Evolutionary conservation across 2,797 vertebrate species (phyloP).

Genomic region (Aeoliscus strigatus): DNA sequence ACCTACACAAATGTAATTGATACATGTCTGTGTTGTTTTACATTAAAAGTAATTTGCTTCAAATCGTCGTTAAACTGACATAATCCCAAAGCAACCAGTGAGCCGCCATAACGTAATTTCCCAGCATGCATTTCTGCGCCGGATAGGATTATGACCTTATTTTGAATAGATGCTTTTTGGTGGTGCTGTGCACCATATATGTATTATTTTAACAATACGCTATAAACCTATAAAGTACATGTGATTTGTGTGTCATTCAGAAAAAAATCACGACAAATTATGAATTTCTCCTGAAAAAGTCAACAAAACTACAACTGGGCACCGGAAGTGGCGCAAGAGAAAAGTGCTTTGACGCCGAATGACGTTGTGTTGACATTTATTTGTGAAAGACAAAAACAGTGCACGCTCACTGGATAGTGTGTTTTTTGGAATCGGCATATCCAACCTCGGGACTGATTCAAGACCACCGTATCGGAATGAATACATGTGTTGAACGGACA

Average conservation of each 20-base stretch:
- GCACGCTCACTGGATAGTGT: slow-evolving; percentile 38
- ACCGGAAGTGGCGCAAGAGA: slow-evolving; percentile 44
- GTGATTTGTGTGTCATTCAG: fast-evolving
- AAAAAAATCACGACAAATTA: fast-evolving
- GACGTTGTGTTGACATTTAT: slow-evolving; percentile 78
- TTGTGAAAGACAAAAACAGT: slow-evolving; percentile 72
- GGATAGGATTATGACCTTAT: neutral
- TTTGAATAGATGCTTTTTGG: neutral
- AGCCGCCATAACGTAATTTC: slow-evolving; percentile 71
- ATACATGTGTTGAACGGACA: neutral
- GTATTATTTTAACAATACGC: neutral
- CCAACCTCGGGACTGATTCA: slow-evolving; percentile 1
- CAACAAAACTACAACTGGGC: slow-evolving; percentile 25
- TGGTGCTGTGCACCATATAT: neutral
- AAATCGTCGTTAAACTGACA: slow-evolving; percentile 27
- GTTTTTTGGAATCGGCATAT: slow-evolving; percentile 35
- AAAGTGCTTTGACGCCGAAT: slow-evolving; percentile 42
- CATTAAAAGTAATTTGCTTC: neutral
- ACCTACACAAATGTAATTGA: slow-evolving; percentile 54
- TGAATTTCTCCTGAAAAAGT: fast-evolving
- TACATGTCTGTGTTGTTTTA: slow-evolving; percentile 55
- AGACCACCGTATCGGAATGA: neutral
- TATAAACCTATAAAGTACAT: fast-evolving
- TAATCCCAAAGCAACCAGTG: slow-evolving; percentile 45
- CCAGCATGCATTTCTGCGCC: slow-evolving; percentile 52